Base-by-base conservation (phyloP, 2,113 vertebrate species). In the Microtus oregoni region DNA sequence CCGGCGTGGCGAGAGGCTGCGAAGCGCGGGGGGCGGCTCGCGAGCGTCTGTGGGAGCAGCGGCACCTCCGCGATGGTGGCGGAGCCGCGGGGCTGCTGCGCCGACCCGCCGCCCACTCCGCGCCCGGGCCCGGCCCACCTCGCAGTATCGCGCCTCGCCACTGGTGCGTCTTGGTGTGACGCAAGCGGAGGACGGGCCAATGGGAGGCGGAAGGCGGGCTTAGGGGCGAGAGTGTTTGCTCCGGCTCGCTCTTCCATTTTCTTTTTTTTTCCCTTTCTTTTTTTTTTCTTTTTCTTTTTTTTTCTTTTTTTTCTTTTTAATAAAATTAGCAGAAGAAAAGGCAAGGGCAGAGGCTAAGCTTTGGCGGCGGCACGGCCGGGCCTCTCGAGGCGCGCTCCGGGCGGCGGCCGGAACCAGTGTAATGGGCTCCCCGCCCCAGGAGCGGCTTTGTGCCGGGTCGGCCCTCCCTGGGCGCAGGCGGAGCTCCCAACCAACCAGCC, bases 81-180 rank as follows among this genome's bases (percentile, higher is more conserved):
- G 86, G 95, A 96, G 90, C 96, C 89, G 97, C 97, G 55, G 94
- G 63, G 96, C 83, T 90, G 89, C 94, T 96, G 92, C 95, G 88
- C 97, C 95, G 96, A 98, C 96, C 94, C 95, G 8, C 97, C 94
- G 95, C 98, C 97, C 98, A 98, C 98, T 98, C 98, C 97, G 97
- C 93, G 98, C 96, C 94, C 97, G 97, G 97, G 98, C 65, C 98
- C 98, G 90, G 97, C 97, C 98, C 98, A 98, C 98, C 94, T 98
- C 96, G 97, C 98, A 99, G 98, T 98, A 98, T 98, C 97, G 92
- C 61, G 68, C 76, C 12, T 47, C 50, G 2, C 65, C 28, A 99
- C 98, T 98, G 98, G 98, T 5, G 47, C 5, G 12, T 0, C 35
- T 0, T 0, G 0, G 28, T 50, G 63, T 97, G 98, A 98, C 94